A percentile compares a stretch with the other conserved stretches of the same genome.
These are phyloP conservation scores for Junonia oenone DNA, from an alignment of 2,888 invertebrate species.

Conservation along the genomic window DNA sequence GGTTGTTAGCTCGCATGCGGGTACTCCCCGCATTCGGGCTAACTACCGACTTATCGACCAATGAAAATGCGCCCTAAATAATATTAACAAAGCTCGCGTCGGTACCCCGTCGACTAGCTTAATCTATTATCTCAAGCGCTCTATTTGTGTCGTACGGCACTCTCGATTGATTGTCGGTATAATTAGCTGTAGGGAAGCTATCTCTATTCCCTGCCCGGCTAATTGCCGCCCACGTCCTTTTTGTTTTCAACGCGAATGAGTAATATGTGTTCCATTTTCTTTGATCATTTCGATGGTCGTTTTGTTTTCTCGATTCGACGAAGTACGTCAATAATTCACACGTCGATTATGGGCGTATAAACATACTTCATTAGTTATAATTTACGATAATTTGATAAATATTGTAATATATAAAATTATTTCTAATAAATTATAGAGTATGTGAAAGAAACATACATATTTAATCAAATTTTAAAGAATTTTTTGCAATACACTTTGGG, in stretches of 20 bases:
- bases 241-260: conserved; percentile 27
- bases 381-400: no score
- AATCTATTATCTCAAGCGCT: conserved; percentile 37
- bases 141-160: conserved; percentile 48
- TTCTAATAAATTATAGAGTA: no score
- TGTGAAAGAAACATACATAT: no score
- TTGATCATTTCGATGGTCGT: conserved; percentile 19
- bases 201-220: conserved; percentile 24
- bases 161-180: conserved; percentile 58
- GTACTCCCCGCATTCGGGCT: no score
- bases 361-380: no score
- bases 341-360: neutral
- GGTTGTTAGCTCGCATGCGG: no score
- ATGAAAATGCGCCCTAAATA: no score
- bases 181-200: conserved; percentile 41
- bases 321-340: neutral
- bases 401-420: no score
- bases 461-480: no score
- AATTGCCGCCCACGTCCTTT: conserved; percentile 32
- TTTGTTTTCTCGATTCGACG: conserved; percentile 14
- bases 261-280: conserved; percentile 36
- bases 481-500: neutral
- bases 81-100: conserved; percentile 40
- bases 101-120: conserved; percentile 26
- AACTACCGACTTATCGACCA: no score